A percentile compares a stretch with the other conserved stretches of the same genome.
Evolutionary conservation across 2,797 vertebrate genomes (phyloP).

Genomic region (Coendou prehensilis): DNA sequence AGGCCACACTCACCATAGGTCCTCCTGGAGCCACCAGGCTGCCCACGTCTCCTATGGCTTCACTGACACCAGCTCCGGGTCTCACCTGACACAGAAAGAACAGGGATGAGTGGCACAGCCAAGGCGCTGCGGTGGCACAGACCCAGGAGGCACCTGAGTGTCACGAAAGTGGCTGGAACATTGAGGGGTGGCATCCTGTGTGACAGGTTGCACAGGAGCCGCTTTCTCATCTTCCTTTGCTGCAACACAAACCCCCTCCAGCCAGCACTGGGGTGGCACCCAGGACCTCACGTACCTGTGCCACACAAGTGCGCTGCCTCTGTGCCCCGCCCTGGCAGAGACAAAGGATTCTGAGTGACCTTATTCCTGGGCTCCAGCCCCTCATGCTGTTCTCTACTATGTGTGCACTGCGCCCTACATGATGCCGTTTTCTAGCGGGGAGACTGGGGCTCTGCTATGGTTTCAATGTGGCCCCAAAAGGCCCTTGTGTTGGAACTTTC

Average conservation of each 20-base stretch:
- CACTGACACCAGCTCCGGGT: not conserved
- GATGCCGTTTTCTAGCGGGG: not conserved
- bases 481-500: not conserved
- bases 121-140: not conserved
- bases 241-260: not conserved
- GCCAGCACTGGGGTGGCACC: not conserved
- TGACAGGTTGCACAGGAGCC: not conserved
- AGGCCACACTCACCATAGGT: conserved; percentile 41
- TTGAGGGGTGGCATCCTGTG: not conserved
- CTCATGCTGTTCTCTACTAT: not conserved
- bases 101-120: not conserved
- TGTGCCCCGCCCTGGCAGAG: not conserved
- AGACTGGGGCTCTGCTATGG: not conserved
- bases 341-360: fast-evolving
- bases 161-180: not conserved
- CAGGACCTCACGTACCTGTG: not conserved
- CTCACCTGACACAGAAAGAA: not conserved
- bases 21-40: not conserved
- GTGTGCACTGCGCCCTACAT: fast-evolving
- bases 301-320: not conserved
- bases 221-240: not conserved
- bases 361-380: fast-evolving
- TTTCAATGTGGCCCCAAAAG: not conserved
- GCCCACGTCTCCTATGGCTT: not conserved
- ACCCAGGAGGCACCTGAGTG: too few species aligned